Conservation (phyloP, 2,113 vertebrate genomes). For the Tachysurus fulvidraco region DNA sequence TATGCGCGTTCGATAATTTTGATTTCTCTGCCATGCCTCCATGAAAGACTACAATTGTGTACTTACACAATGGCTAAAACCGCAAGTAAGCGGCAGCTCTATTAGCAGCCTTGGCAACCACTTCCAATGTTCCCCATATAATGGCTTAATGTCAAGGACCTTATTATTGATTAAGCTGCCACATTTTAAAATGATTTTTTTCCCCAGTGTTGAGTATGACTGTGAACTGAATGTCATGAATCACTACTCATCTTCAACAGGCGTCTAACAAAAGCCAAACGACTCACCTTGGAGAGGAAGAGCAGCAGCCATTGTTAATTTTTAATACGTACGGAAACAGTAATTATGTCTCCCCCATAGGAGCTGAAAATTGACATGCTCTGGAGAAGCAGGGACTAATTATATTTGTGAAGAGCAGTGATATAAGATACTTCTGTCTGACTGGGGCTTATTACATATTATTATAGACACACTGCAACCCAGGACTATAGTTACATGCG, state of each 20-base stretch:
- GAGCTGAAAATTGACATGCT: constrained; percentile 76
- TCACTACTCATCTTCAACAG: constrained; percentile 14
- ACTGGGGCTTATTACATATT: constrained; percentile 75
- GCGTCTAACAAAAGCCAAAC: constrained; percentile 40
- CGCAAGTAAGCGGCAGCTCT: neutral
- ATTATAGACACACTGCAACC: constrained; percentile 68
- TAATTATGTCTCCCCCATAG: constrained; percentile 72
- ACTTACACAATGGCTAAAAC: neutral
- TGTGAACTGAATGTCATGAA: neutral
- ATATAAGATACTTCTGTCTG: constrained; percentile 77
- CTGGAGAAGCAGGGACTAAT: constrained; percentile 77
- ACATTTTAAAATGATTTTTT: constrained; percentile 18
- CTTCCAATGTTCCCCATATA: neutral
- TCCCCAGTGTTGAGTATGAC: neutral
- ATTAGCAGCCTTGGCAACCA: constrained; percentile 30
- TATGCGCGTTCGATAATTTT: neutral
- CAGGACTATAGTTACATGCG: neutral
- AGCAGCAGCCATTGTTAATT: constrained; percentile 71
- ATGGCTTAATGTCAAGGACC: constrained; percentile 7
- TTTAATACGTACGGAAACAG: constrained; percentile 75
- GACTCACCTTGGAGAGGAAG: constrained; percentile 70
- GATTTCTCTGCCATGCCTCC: constrained; percentile 11
- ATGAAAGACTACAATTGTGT: constrained; percentile 18
- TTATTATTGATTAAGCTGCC: constrained; percentile 21
- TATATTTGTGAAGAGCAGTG: constrained; percentile 81